Conservation (phyloP, 37 sponge, comb jelly and placozoan species). For the Theonella swinhoei region DNA sequence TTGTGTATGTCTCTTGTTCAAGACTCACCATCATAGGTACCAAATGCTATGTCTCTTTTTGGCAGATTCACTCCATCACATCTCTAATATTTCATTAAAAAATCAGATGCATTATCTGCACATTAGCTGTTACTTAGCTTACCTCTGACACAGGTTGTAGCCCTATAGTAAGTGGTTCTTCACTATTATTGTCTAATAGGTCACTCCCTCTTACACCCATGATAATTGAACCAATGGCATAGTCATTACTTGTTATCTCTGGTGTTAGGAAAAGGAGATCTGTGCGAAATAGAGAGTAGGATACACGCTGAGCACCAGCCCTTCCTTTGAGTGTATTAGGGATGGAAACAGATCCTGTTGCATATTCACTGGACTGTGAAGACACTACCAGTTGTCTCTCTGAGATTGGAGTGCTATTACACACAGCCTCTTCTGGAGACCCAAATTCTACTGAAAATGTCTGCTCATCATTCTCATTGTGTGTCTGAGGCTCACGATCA, state of each 20-base stretch:
- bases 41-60: too few relatives aligned
- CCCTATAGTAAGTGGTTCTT: not conserved
- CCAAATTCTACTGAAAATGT: not conserved
- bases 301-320: not conserved
- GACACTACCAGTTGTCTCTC: too few relatives aligned
- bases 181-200: not conserved
- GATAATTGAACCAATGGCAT: not conserved
- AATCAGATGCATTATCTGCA: too few relatives aligned
- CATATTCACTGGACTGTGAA: too few relatives aligned
- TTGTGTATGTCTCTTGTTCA: too few relatives aligned
- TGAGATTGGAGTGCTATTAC: too few relatives aligned
- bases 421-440: too few relatives aligned
- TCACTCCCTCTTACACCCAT: not conserved
- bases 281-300: not conserved
- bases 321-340: not conserved
- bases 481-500: not conserved
- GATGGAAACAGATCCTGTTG: not conserved
- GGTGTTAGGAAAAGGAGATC: not conserved
- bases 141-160: too few relatives aligned
- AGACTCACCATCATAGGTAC: too few relatives aligned
- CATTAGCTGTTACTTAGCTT: too few relatives aligned
- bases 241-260: not conserved
- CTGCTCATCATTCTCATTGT: not conserved
- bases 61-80: too few relatives aligned
- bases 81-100: too few relatives aligned